A percentile compares a stretch with the other conserved stretches of the same genome.
These are phyloP conservation scores for Periophthalmodon schlosseri DNA, from an alignment of 2,113 vertebrate genomes.

Conservation along the genomic window DNA sequence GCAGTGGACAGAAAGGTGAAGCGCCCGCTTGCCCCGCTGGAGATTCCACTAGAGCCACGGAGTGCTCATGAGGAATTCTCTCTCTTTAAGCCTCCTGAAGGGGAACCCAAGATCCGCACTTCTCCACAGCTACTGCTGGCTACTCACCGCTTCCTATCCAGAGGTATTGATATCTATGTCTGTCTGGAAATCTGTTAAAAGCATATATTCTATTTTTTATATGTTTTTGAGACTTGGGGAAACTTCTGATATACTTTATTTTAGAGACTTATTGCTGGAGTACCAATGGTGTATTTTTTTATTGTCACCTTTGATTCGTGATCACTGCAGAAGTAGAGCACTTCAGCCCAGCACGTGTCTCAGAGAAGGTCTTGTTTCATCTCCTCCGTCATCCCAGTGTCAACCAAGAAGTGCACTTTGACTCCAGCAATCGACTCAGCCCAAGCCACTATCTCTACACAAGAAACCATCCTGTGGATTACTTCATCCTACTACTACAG, in stretches of 20 bases:
- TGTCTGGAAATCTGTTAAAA: neutral
- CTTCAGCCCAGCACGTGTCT: slow-evolving; percentile 83
- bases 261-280: too few relatives aligned
- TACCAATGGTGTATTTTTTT: too few relatives aligned
- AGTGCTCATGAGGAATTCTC: slow-evolving; percentile 83
- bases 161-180: slow-evolving; percentile 74
- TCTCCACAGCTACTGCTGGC: slow-evolving; percentile 90
- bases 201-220: neutral
- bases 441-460: slow-evolving; percentile 88
- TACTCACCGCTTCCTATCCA: slow-evolving; percentile 90
- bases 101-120: slow-evolving; percentile 84
- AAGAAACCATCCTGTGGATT: slow-evolving; percentile 88
- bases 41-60: slow-evolving; percentile 76
- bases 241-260: neutral
- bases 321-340: slow-evolving; percentile 84
- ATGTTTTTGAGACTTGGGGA: neutral
- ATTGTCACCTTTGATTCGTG: slow-evolving; percentile 16
- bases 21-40: slow-evolving; percentile 75
- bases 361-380: slow-evolving; percentile 88
- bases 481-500: slow-evolving; percentile 92
- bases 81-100: slow-evolving; percentile 83
- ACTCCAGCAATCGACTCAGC: slow-evolving; percentile 80
- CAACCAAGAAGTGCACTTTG: slow-evolving; percentile 91
- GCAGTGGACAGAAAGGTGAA: slow-evolving; percentile 81
- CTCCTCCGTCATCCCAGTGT: slow-evolving; percentile 89